These are phyloP conservation scores for Drosophila miranda DNA, from an alignment of 1,140 invertebrate genomes.

Conservation along the genomic window DNA sequence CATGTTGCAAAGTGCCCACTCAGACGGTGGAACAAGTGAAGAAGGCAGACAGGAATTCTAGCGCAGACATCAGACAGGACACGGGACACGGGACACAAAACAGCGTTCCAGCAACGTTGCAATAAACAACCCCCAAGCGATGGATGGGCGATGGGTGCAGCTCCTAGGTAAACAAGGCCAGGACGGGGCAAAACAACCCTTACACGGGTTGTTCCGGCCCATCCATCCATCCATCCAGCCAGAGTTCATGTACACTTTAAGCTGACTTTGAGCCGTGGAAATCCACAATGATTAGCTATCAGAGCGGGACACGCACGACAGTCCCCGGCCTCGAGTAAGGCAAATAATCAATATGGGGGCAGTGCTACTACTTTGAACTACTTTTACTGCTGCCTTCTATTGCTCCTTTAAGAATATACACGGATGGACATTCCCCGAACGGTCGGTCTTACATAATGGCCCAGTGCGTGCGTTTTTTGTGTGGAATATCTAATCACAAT, in stretches of 20 bases:
- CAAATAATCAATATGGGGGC: conserved; percentile 57
- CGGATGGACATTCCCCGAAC: conserved; percentile 9
- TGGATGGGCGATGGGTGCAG: conserved; percentile 69
- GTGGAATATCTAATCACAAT: conserved; percentile 16
- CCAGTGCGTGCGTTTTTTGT: conserved; percentile 7
- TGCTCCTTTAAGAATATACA: not conserved
- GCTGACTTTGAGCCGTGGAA: conserved; percentile 53
- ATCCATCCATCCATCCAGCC: conserved; percentile 9
- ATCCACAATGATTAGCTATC: conserved; percentile 60
- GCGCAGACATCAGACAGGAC: conserved; percentile 44
- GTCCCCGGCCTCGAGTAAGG: conserved; percentile 19
- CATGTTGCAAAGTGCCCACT: conserved; percentile 34
- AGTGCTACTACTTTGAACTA: conserved; percentile 59
- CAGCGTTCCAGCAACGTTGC: conserved; percentile 23
- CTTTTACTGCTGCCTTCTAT: not conserved
- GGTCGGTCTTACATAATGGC: conserved; percentile 31
- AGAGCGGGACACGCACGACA: conserved; percentile 55
- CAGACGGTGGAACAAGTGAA: conserved; percentile 18
- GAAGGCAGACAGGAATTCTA: conserved; percentile 51
- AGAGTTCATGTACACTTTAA: conserved; percentile 66
- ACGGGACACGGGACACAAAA: conserved; percentile 25
- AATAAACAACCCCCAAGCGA: conserved; percentile 36
- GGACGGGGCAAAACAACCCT: conserved; percentile 54
- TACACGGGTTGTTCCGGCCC: conserved; percentile 13
- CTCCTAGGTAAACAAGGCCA: conserved; percentile 45